phyloP scores from a whole-genome alignment of 1,140 invertebrate genomes.

The Aphis craccivora region DNA sequence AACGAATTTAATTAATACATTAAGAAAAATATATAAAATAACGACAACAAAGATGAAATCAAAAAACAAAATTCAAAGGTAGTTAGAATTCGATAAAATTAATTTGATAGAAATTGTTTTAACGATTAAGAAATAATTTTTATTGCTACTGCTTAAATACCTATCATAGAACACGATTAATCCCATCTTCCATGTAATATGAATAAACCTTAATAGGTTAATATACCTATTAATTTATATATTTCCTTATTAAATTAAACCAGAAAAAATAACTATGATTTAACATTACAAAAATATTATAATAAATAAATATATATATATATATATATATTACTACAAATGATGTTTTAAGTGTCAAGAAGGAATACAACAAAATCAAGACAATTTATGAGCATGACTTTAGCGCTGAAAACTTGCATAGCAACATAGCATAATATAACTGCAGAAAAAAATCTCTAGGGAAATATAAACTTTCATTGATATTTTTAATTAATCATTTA shows the following conservation, averaged over 20 bases:
- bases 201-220: too few species aligned
- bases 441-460: not conserved
- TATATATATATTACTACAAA: too few species aligned
- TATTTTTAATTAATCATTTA: slow-evolving; percentile 45
- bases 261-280: not conserved
- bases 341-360: not conserved
- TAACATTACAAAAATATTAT: too few species aligned
- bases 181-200: not conserved
- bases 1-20: not conserved
- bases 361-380: not conserved
- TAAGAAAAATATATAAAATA: not conserved
- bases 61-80: not conserved
- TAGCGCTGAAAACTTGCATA: not conserved
- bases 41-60: not conserved
- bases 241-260: not conserved
- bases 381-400: not conserved
- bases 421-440: not conserved
- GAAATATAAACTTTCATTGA: slow-evolving; percentile 32
- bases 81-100: not conserved
- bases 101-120: not conserved
- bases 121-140: not conserved
- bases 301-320: not conserved
- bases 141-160: not conserved
- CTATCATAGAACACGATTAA: not conserved
- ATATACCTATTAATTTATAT: not conserved